Base-by-base conservation (phyloP, 2,113 vertebrate genomes). In the Hirundichthys speculiger region DNA sequence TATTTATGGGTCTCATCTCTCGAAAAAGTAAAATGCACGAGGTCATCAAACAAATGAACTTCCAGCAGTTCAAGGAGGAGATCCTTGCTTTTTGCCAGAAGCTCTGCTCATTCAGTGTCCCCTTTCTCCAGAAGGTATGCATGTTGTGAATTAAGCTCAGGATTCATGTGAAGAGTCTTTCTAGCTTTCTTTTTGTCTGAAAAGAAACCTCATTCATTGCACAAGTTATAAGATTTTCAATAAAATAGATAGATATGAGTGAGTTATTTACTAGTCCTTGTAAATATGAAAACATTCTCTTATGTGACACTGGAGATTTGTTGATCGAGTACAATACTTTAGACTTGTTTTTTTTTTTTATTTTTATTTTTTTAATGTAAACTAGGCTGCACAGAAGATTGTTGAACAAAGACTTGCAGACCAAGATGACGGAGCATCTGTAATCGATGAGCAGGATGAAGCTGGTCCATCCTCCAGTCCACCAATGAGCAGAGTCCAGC, bases 81-180 rank as follows among this genome's bases (percentile, higher is more conserved):
- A 91, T 95, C 83, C 78, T 95, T 34, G 68, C 87, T 8, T 94
- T 95, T 63, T 88, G 94, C 13, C 90, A 92, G 74, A 67, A 39
- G 30, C 87, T 95, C 1, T 56, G 92, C 73, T 77, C 89, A 0
- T 24, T 90, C 0, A 72, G 80, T 0, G 89, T 93, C 66, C 95
- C 96, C 0, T 93, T 93, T 71, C 92, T 98, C 52, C 60, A 89
- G 27, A 93, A 80, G 76, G 97, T 98, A 68, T 92, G 73, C 64
- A 0, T 9, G 21, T 9, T 22, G 4, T 47, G 9, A 30, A 47
- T 53, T 16, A 45, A 38, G 14, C n/a, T 39, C 3, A 34, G 21
- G 3, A 34, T 34, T 9, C 30, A 4, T 27, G 4, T 27, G 8
- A 27, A 15, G 14, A 52, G 15, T 2, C 13, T 39, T 10, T 45